Conservation (phyloP, 2,888 invertebrate genomes). For the Caenorhabditis afra region DNA sequence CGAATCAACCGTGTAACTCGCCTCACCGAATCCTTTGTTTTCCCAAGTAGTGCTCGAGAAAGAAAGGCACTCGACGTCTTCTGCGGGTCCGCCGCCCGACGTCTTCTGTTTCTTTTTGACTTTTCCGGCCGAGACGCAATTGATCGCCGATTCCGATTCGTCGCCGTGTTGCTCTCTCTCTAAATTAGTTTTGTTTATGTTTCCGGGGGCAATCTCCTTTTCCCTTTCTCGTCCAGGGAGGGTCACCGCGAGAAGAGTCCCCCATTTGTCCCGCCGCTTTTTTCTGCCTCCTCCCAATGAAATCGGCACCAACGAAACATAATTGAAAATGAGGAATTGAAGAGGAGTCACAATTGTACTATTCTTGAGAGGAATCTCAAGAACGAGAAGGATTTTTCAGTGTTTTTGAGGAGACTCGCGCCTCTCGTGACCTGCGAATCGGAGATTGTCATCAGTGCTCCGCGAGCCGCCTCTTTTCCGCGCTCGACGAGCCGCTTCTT, state of each 20-base stretch:
- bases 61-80: conserved; percentile 24
- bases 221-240: no score
- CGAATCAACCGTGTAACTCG: conserved; percentile 59
- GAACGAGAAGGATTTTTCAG: background rate
- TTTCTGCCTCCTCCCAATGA: conserved; percentile 3
- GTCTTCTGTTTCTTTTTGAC: conserved; percentile 25
- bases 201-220: no score
- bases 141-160: no score
- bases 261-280: background rate
- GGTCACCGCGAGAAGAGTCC: no score
- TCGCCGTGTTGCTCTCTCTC: no score
- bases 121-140: no score
- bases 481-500: conserved; percentile 1
- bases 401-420: conserved; percentile 19
- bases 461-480: background rate
- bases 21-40: conserved; percentile 56
- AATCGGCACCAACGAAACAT: conserved; percentile 8
- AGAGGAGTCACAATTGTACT: conserved; percentile 15
- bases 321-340: conserved; percentile 21
- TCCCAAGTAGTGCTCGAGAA: conserved; percentile 28
- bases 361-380: conserved; percentile 23
- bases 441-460: conserved; percentile 37
- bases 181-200: conserved; percentile 37
- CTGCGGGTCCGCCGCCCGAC: conserved; percentile 16
- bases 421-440: conserved; percentile 44